Conservation (phyloP, 2,888 invertebrate genomes). For the Caenorhabditis doughertyi region DNA sequence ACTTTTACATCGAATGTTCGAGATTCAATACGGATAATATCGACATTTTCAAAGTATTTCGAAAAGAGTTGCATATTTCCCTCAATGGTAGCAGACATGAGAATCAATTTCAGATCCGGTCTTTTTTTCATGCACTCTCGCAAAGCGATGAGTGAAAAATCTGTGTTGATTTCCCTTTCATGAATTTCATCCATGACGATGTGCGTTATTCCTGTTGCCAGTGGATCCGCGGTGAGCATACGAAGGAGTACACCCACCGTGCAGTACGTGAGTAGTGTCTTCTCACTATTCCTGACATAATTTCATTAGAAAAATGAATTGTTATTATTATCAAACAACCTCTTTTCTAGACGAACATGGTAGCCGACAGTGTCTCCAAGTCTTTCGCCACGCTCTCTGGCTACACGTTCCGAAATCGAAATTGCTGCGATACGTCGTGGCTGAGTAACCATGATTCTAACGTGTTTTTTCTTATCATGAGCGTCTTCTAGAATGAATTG, state of each 20-base stretch:
- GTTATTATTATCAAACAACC: conserved; percentile 83
- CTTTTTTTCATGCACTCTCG: conserved; percentile 75
- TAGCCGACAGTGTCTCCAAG: conserved; percentile 91
- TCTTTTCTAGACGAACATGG: conserved; percentile 93
- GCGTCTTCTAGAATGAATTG: conserved; percentile 92
- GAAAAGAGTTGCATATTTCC: conserved; percentile 89
- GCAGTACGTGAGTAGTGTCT: conserved; percentile 91
- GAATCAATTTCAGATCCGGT: conserved; percentile 84
- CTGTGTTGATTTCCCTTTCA: conserved; percentile 93
- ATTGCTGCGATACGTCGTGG: conserved; percentile 93
- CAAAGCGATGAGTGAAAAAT: conserved; percentile 92
- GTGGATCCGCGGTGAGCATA: conserved; percentile 90
- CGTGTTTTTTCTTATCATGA: conserved; percentile 86
- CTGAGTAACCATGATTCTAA: conserved; percentile 94
- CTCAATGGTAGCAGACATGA: conserved; percentile 94
- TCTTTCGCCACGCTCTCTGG: conserved; percentile 91
- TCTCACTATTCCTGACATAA: conserved; percentile 87
- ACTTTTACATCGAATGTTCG: conserved; percentile 76
- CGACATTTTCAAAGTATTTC: conserved; percentile 88
- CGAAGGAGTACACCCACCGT: conserved; percentile 93
- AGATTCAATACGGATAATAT: conserved; percentile 86
- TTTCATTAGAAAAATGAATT: conserved; percentile 29
- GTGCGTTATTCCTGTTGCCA: conserved; percentile 89
- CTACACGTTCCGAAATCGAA: conserved; percentile 92
- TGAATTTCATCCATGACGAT: conserved; percentile 92